Evolutionary conservation across 2,113 vertebrate genomes (phyloP), one percentile per base, ranked within the genome.

Genomic region (Procapra przewalskii): DNA sequence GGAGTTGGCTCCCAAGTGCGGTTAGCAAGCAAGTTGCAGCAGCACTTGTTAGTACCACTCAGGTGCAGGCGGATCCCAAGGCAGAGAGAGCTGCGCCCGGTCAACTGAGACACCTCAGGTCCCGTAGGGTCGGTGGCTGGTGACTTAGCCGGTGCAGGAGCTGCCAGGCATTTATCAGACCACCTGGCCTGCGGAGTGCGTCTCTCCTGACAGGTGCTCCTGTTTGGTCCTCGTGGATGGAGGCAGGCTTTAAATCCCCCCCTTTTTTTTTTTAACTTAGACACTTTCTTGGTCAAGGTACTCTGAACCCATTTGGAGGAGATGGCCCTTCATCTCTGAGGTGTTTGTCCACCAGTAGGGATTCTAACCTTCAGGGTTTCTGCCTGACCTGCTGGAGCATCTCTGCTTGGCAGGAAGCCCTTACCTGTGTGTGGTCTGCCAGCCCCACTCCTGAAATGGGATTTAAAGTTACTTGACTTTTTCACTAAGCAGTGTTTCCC

Each of bases 181-280:
- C 14, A 3, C n/a, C 64, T n/a, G 55, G 1, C 43, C 31, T 10
- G 40, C 1, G 2, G 16, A 13, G 5, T 40, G 21, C 0, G 0
- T 33, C n/a, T 45, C 6, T 11, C 27, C 1, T 0, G 25, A 21
- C 36, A 10, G n/a, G 62, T 71, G 62, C 7, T 15, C 23, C 85
- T 21, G 4, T 3, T 4, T 7, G 2, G 5, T 15, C 27, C 3
- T 52, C 55, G 6, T 3, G 43, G 77, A 36, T 25, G 10, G 21
- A 50, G 21, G 60, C n/a, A 21, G 29, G 8, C 13, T 21, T 81
- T 52, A 57, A n/a, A 40, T 50, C 7, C 2, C 3, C 7, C 33
- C 31, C 31, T 14, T 29, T 60, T 60, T 14, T 62, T 62, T 3
- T 27, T 59, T 10, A 21, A 62, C 13, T 31, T 62, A 15, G 79